Evolutionary conservation across 30 jellyfish, hydroid and myxozoan genomes (phyloP).

Genomic region (Catostylus mosaicus): DNA sequence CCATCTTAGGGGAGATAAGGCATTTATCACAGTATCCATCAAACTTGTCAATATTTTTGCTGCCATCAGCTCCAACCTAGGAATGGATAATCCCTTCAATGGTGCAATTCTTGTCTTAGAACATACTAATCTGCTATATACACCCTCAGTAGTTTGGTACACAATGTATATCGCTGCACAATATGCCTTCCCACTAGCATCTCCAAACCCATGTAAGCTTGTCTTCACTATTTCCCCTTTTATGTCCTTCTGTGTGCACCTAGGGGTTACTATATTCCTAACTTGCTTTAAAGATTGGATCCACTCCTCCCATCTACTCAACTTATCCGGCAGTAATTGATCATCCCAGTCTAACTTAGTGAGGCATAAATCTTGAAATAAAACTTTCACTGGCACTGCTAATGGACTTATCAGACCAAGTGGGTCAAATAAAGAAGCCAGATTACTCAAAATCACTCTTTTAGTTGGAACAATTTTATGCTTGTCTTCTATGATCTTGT

Average conservation of each 20-base stretch:
- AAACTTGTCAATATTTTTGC: conserved; percentile 22
- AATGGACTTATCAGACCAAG: conserved; percentile 37
- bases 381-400: conserved; percentile 17
- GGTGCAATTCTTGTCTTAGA: conserved; percentile 57
- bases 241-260: conserved; percentile 2
- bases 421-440: conserved; percentile 47
- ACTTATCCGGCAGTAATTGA: conserved; percentile 11
- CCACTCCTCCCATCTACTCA: conserved; percentile 39
- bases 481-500: neutral
- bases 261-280: conserved; percentile 1
- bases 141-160: conserved; percentile 15
- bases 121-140: conserved; percentile 14
- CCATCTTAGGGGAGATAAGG: conserved; percentile 2
- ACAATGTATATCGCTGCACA: conserved; percentile 39
- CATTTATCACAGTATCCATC: conserved; percentile 14
- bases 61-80: conserved; percentile 39
- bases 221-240: conserved; percentile 12
- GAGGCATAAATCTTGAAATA: conserved; percentile 42
- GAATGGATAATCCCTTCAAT: conserved; percentile 26
- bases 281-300: neutral
- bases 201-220: conserved; percentile 38
- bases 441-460: conserved; percentile 24
- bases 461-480: neutral
- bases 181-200: conserved; percentile 47
- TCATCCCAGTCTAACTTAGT: conserved; percentile 30